Conservation (phyloP, 2,888 invertebrate species). For the Gryllus longicercus region DNA sequence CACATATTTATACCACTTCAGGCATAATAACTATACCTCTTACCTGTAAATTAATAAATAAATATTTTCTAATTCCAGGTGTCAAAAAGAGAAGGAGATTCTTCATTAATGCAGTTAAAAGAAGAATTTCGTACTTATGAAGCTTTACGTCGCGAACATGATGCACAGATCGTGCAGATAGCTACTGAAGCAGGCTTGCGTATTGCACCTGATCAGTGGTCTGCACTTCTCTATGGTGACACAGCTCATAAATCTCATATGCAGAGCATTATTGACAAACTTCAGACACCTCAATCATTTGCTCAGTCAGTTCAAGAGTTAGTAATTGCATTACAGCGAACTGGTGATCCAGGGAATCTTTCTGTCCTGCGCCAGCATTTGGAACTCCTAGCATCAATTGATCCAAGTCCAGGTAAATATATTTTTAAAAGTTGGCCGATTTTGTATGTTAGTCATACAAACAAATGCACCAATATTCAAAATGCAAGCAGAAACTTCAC, state of each 20-base stretch:
- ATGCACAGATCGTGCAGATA: slow-evolving; percentile 97
- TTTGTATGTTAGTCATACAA: too few species aligned
- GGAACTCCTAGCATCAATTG: slow-evolving; percentile 81
- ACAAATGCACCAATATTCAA: too few species aligned
- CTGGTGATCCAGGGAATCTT: slow-evolving; percentile 80
- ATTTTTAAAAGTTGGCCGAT: neutral
- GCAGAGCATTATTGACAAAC: slow-evolving; percentile 88
- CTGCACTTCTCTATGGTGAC: slow-evolving; percentile 92
- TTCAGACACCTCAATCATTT: slow-evolving; percentile 92
- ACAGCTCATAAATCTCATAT: slow-evolving; percentile 94
- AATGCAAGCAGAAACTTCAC: too few species aligned
- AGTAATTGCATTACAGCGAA: slow-evolving; percentile 84
- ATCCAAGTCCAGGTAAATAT: slow-evolving; percentile 70
- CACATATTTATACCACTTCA: too few species aligned
- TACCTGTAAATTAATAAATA: neutral
- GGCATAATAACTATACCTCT: too few species aligned
- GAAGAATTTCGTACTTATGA: slow-evolving; percentile 96
- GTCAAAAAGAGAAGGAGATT: slow-evolving; percentile 93
- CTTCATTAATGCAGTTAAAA: slow-evolving; percentile 95
- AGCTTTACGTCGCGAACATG: slow-evolving; percentile 88
- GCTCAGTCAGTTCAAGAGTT: slow-evolving; percentile 84
- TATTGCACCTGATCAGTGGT: slow-evolving; percentile 98
- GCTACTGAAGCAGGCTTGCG: slow-evolving; percentile 94
- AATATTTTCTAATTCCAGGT: slow-evolving; percentile 49
- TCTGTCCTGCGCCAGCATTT: slow-evolving; percentile 73